These are phyloP conservation scores for Hippocampus comes DNA, from an alignment of 2,113 vertebrate genomes.

Conservation along the genomic window DNA sequence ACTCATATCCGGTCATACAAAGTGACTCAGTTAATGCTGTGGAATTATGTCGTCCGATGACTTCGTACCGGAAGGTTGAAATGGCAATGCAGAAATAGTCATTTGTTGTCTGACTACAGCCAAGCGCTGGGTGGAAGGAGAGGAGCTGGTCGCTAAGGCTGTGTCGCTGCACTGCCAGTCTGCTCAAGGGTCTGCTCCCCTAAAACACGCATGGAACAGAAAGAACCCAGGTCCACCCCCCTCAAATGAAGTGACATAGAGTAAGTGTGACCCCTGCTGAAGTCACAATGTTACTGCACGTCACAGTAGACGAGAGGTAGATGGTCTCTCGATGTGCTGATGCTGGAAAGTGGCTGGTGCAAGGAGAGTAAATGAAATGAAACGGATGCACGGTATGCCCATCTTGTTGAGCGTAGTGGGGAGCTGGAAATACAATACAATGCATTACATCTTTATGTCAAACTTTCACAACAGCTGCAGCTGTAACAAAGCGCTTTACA, in stretches of 20 bases:
- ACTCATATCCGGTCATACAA: background rate
- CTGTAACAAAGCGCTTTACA: no score
- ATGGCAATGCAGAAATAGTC: constrained; percentile 2
- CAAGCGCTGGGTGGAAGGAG: constrained; percentile 78
- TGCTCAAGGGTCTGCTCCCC: constrained; percentile 70
- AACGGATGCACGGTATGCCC: no score
- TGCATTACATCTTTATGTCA: no score
- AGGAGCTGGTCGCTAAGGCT: constrained; percentile 60
- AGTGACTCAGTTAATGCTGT: background rate
- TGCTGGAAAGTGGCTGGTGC: background rate
- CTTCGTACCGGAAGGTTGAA: background rate
- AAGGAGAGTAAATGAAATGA: no score
- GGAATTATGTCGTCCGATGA: background rate
- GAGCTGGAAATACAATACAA: no score
- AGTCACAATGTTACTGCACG: constrained; percentile 44
- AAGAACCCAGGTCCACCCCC: constrained; percentile 37
- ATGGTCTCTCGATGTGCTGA: background rate
- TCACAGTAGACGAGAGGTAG: constrained; percentile 12
- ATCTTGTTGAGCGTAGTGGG: no score
- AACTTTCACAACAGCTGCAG: no score
- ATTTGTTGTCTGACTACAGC: constrained; percentile 56
- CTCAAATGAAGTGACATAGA: constrained; percentile 44
- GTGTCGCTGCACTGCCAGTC: constrained; percentile 78
- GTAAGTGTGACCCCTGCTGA: constrained; percentile 72
- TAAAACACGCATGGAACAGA: constrained; percentile 80